These are phyloP conservation scores for Drosophila obscura DNA, from an alignment of 1,140 invertebrate species.

Conservation along the genomic window DNA sequence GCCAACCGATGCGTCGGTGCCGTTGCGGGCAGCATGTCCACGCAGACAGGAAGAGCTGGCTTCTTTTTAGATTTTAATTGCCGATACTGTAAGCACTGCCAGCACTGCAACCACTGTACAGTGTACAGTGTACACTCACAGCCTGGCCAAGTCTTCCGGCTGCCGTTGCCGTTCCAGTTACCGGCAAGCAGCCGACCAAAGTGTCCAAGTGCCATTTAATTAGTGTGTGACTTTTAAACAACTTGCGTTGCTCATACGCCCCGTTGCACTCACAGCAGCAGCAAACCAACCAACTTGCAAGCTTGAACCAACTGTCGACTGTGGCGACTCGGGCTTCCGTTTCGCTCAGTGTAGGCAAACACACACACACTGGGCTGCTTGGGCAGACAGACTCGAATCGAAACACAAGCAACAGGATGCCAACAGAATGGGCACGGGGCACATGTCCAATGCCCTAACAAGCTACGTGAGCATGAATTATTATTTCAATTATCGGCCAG, in stretches of 20 bases:
- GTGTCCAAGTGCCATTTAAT: slow-evolving; percentile 68
- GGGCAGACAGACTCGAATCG: slow-evolving; percentile 22
- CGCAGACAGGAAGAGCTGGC: slow-evolving; percentile 46
- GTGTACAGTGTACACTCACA: slow-evolving; percentile 33
- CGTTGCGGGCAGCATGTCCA: slow-evolving; percentile 7
- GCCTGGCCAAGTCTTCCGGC: slow-evolving; percentile 8
- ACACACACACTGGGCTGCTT: slow-evolving; percentile 24
- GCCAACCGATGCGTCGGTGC: slow-evolving; percentile 6
- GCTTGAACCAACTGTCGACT: too few relatives aligned
- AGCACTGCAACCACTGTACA: slow-evolving; percentile 40
- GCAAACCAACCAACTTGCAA: background rate
- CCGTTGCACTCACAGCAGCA: slow-evolving; percentile 40
- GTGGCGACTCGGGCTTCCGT: background rate
- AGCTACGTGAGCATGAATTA: slow-evolving; percentile 43
- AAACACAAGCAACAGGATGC: slow-evolving; percentile 41
- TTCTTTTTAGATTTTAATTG: slow-evolving; percentile 81
- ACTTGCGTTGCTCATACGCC: slow-evolving; percentile 71
- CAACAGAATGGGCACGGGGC: slow-evolving; percentile 8
- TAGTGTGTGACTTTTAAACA: slow-evolving; percentile 70
- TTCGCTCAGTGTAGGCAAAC: slow-evolving; percentile 42
- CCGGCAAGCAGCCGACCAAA: slow-evolving; percentile 23
- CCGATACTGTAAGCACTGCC: slow-evolving; percentile 61
- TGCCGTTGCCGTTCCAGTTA: too few relatives aligned
- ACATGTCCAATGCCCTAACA: slow-evolving; percentile 45
- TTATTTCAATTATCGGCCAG: slow-evolving; percentile 37